These are phyloP conservation scores for Entomyzon cyanotis DNA, from an alignment of 2,113 vertebrate genomes.

Conservation along the genomic window DNA sequence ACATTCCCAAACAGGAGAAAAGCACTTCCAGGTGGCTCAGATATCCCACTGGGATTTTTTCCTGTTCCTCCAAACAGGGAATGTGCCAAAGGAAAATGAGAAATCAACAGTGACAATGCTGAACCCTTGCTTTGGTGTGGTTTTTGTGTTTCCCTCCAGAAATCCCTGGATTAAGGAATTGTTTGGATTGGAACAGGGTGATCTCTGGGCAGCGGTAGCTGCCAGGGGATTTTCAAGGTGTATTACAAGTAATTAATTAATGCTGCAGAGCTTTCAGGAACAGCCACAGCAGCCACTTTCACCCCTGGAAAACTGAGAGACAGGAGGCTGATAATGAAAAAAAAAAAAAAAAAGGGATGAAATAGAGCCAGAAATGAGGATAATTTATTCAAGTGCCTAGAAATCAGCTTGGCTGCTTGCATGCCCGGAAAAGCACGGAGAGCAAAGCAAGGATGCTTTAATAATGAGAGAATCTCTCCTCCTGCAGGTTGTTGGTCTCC, in stretches of 20 bases:
- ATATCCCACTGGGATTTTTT: neutral
- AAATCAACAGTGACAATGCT: neutral
- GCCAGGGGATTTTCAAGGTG: neutral
- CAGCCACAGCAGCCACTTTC: neutral
- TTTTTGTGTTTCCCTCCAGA: neutral
- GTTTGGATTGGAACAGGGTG: neutral
- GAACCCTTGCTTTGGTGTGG: neutral
- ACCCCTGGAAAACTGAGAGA: neutral
- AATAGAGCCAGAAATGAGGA: neutral
- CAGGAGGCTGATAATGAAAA: neutral
- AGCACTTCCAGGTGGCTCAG: conserved; percentile 8
- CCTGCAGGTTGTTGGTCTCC: conserved; percentile 89
- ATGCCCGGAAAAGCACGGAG: neutral
- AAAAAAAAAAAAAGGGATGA: neutral
- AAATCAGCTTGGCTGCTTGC: conserved; percentile 15
- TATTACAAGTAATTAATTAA: neutral
- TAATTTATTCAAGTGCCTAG: neutral
- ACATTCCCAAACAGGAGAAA: neutral
- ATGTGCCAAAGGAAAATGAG: neutral
- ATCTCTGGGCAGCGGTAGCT: neutral
- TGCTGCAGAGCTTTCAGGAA: neutral
- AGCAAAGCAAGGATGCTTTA: neutral
- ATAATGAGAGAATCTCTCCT: neutral
- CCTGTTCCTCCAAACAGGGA: neutral
- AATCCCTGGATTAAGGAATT: neutral